Percentiles rank a stretch among this genome's conserved stretches.
Evolutionary conservation across 2,797 vertebrate genomes (phyloP).

Genomic region (Schizopygopsis pylzovi): DNA sequence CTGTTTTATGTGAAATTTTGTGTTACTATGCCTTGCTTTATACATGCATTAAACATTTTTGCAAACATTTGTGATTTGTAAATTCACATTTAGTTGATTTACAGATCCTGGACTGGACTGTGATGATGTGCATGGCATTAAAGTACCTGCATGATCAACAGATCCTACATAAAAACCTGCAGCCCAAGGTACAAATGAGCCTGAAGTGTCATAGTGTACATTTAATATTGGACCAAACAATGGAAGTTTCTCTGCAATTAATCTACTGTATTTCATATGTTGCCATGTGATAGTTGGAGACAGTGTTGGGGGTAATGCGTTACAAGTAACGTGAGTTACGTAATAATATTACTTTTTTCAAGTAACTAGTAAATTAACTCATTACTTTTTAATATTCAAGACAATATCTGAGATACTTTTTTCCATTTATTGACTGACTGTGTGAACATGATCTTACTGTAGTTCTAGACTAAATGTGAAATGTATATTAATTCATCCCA

Average conservation of each 20-base stretch:
- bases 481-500: too few species aligned
- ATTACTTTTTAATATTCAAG: too few species aligned
- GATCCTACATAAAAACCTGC: constrained; percentile 12
- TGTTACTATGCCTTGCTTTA: neutral
- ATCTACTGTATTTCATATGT: neutral
- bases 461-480: too few species aligned
- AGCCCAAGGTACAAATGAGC: neutral
- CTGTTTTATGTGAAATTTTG: neutral
- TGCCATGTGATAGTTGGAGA: neutral
- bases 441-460: too few species aligned
- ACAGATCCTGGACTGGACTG: constrained; percentile 38
- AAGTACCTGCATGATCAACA: constrained; percentile 11
- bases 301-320: too few species aligned
- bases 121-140: constrained; percentile 8
- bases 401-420: too few species aligned
- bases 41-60: neutral
- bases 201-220: neutral
- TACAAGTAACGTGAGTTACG: too few species aligned
- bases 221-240: neutral
- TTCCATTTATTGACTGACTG: too few species aligned
- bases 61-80: neutral
- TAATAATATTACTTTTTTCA: too few species aligned
- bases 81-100: neutral
- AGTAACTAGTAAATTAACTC: too few species aligned
- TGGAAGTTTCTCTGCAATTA: neutral